phyloP scores from a whole-genome alignment of 1,140 invertebrate species.

The Drosophila pseudoobscura region DNA sequence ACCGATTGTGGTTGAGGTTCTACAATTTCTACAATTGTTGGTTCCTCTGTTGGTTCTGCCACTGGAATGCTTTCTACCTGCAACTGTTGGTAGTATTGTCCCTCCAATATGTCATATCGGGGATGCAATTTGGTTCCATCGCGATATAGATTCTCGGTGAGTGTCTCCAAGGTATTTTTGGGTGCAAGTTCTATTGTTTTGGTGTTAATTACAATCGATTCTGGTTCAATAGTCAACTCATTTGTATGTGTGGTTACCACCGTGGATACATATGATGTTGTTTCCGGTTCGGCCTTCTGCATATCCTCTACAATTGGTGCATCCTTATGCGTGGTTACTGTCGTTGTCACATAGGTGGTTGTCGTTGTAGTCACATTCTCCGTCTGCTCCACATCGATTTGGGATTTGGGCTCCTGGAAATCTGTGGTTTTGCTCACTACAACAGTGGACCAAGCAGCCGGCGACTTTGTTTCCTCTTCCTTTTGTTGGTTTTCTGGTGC shows the following conservation, averaged over 20 bases:
- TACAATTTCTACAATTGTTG: no score
- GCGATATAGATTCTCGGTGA: conserved; percentile 23
- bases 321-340: conserved; percentile 71
- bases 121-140: conserved; percentile 26
- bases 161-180: background rate
- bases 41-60: no score
- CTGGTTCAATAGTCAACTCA: conserved; percentile 25
- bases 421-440: conserved; percentile 74
- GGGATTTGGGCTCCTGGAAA: conserved; percentile 67
- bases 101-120: conserved; percentile 27
- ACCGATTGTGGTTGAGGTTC: no score
- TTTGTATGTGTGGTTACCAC: conserved; percentile 56
- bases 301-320: conserved; percentile 17
- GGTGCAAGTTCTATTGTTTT: conserved; percentile 17
- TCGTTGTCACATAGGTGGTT: conserved; percentile 73
- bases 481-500: conserved; percentile 11
- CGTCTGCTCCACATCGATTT: conserved; percentile 24
- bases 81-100: conserved; percentile 41
- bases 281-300: conserved; percentile 17
- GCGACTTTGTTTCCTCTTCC: conserved; percentile 6
- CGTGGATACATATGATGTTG: conserved; percentile 69
- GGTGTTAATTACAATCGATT: conserved; percentile 4
- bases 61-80: conserved; percentile 14
- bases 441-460: conserved; percentile 67
- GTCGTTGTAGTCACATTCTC: conserved; percentile 39